A percentile compares a stretch with the other conserved stretches of the same genome.
Evolutionary conservation across 2,888 invertebrate species (phyloP).

Genomic region (Metellina segmentata): DNA sequence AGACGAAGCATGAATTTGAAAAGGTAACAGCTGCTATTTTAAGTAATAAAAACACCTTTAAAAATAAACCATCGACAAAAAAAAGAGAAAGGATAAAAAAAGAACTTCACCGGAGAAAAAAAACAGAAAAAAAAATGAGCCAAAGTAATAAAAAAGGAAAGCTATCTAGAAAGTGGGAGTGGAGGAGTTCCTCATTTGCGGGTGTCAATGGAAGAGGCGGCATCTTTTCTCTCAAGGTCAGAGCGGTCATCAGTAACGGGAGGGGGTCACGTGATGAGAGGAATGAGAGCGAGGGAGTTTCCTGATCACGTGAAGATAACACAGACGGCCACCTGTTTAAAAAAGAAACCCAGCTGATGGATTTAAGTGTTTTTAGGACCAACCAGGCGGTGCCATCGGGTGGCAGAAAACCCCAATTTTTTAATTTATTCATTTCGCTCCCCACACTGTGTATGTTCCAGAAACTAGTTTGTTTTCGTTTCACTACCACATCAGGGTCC

Average conservation of each 20-base stretch:
- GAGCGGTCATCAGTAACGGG: slow-evolving; percentile 65
- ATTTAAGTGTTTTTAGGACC: not conserved
- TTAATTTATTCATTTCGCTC: not conserved
- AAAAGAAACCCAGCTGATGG: slow-evolving; percentile 64
- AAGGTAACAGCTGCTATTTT: too few relatives aligned
- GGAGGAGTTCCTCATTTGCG: slow-evolving; percentile 44
- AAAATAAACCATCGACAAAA: slow-evolving; percentile 18
- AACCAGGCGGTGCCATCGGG: not conserved
- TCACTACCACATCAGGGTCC: not conserved
- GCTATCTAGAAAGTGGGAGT: slow-evolving; percentile 7
- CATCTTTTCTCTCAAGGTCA: slow-evolving; percentile 68
- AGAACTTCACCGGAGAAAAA: slow-evolving; percentile 2
- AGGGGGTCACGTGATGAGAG: slow-evolving; percentile 51
- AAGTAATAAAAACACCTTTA: not conserved
- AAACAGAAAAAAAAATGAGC: slow-evolving; percentile 18
- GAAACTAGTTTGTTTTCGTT: not conserved
- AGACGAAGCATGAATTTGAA: too few relatives aligned
- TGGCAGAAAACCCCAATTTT: not conserved
- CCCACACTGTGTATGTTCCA: not conserved
- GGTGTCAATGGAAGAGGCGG: slow-evolving; percentile 67
- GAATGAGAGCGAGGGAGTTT: slow-evolving; percentile 48
- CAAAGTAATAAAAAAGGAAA: slow-evolving; percentile 28
- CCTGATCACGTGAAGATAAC: slow-evolving; percentile 56
- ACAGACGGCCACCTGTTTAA: slow-evolving; percentile 56
- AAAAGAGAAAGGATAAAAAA: slow-evolving; percentile 19